A percentile compares a stretch with the other conserved stretches of the same genome.
These are phyloP conservation scores for Clarias platycephalus DNA, from an alignment of 2,797 vertebrate species.

Conservation along the genomic window DNA sequence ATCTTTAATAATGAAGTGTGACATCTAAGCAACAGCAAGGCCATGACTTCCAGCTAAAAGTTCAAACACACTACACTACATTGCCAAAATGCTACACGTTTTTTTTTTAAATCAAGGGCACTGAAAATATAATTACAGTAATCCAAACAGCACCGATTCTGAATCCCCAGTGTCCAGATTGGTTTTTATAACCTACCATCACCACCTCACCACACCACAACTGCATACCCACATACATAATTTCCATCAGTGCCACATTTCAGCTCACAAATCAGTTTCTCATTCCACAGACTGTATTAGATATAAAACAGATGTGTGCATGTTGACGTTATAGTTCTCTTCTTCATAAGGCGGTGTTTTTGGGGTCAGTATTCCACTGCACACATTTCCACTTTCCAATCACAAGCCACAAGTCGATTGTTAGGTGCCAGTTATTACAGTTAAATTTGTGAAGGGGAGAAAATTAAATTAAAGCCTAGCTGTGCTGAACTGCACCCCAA, in stretches of 20 bases:
- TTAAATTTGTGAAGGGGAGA: not conserved
- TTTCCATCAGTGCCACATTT: constrained; percentile 29
- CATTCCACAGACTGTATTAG: constrained; percentile 15
- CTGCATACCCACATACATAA: constrained; percentile 9
- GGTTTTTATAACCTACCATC: constrained; percentile 5
- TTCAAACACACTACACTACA: not conserved
- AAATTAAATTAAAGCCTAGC: not conserved
- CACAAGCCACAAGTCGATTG: not conserved
- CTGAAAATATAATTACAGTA: not conserved
- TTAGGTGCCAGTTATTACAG: not conserved
- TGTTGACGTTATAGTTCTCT: not conserved
- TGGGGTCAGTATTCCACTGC: constrained; percentile 8
- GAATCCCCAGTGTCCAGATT: not conserved
- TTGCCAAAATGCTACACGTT: not conserved
- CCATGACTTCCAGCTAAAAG: not conserved
- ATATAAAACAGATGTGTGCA: constrained; percentile 26
- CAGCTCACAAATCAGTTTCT: constrained; percentile 21
- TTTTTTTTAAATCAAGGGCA: constrained; percentile 7
- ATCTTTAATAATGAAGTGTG: not conserved
- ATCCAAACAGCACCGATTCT: constrained; percentile 9
- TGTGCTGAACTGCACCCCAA: not conserved
- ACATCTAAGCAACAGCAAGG: not conserved
- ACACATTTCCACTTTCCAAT: not conserved
- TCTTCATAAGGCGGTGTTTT: constrained; percentile 4
- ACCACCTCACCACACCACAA: constrained; percentile 18